Base-by-base conservation (phyloP, 2,888 invertebrate genomes). In the Watsonalla binaria region DNA sequence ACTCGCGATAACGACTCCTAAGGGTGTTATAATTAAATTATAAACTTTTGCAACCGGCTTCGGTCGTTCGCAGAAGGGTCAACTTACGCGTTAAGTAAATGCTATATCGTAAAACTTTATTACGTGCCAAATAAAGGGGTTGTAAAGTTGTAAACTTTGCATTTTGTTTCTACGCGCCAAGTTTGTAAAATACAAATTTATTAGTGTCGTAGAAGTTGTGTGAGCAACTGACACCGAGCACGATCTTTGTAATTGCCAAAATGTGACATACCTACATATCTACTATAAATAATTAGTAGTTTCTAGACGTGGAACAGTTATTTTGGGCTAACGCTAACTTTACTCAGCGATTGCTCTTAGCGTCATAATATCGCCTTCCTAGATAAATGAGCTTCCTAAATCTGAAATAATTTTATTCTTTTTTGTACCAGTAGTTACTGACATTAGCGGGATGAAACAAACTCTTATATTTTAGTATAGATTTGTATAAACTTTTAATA, bases 1-100 rank as follows among this genome's bases (percentile, higher is more conserved):
- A 49, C 49, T 49, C 66, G 66, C 74, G 76, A 75, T 78, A 86
- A 88, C 82, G 77, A 62, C 74, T 80, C 89, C 84, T 78, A 60
- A 66, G 90, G 88, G 90, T 70, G 86, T 82, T 80, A 77, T 90
- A 90, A 90, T 90, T 90, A 89, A 90, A 90, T 90, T 90, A 90
- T 88, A 90, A 88, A 90, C 78, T 89, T 89, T 84, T 74, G 76
- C 75, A 74, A 69, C 70, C 73, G 63, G 71, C 66, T 67, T 61
- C 52, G 63, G 61, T 60, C 66, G 61, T 66, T 67, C 59, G 62
- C 58, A 60, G 73, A 78, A 82, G 90, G 90, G 89, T 89, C 89
- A 89, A 86, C 84, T 84, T 76, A 75, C 68, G 70, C 82, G 79
- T 79, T 80, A 84, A 86, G 82, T 83, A 86, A 89, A 88, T 82